A percentile compares a stretch with the other conserved stretches of the same genome.
phyloP scores from a whole-genome alignment of 2,888 invertebrate genomes.

The Melinopterus prodromus region DNA sequence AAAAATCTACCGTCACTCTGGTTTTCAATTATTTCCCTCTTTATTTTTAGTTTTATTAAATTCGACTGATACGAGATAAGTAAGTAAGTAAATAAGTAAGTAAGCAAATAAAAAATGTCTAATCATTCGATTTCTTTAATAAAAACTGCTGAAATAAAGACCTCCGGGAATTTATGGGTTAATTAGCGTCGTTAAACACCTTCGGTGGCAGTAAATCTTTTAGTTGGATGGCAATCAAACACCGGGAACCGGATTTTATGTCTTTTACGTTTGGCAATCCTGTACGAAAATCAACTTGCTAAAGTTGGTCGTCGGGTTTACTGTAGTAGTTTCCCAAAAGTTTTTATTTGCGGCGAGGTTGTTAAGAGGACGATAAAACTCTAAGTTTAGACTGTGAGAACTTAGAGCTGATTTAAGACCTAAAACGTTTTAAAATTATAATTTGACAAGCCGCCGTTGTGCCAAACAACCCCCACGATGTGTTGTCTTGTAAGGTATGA shows the following conservation, averaged over 20 bases:
- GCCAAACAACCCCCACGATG: neutral
- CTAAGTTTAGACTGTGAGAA: too few species aligned
- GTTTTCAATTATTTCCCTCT: neutral
- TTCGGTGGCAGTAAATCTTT: neutral
- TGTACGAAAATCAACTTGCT: neutral
- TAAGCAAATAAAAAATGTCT: neutral
- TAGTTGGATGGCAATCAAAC: neutral
- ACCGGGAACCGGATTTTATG: neutral
- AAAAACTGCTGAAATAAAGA: neutral
- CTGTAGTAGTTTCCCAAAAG: neutral
- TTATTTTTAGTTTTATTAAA: too few species aligned
- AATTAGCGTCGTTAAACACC: neutral
- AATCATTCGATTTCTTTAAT: neutral
- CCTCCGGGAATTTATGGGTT: neutral
- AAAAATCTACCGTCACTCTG: neutral
- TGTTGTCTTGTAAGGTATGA: too few species aligned
- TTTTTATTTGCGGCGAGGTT: neutral
- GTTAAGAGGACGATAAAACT: too few species aligned
- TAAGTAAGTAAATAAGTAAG: neutral
- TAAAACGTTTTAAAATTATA: neutral
- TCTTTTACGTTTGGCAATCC: neutral
- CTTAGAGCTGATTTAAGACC: too few species aligned
- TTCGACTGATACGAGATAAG: neutral
- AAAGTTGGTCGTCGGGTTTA: neutral
- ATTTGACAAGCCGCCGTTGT: neutral